A percentile compares a stretch with the other conserved stretches of the same genome.
Evolutionary conservation across 2,888 invertebrate genomes (phyloP).

Genomic region (Tineola bisselliella): DNA sequence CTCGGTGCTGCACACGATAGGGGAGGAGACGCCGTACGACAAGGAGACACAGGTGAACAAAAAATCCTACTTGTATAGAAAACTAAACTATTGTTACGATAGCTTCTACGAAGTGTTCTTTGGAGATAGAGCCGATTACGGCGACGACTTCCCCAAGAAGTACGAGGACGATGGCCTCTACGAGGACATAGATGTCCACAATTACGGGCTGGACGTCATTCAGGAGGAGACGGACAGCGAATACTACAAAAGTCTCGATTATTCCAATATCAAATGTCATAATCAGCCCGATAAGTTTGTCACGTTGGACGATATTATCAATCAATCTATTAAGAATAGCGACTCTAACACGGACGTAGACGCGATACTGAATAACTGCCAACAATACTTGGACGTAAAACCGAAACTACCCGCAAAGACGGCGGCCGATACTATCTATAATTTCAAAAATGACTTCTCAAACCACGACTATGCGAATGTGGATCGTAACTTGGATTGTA

Average conservation of each 20-base stretch:
- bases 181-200: constrained; percentile 31
- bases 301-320: constrained; percentile 24
- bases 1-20: constrained; percentile 91
- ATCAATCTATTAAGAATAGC: constrained; percentile 21
- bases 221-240: constrained; percentile 61
- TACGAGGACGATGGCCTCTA: constrained; percentile 23
- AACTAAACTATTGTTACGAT: constrained; percentile 59
- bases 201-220: constrained; percentile 44
- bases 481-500: constrained; percentile 29
- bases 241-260: constrained; percentile 56
- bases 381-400: constrained; percentile 23
- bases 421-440: constrained; percentile 43
- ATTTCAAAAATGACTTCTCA: constrained; percentile 55
- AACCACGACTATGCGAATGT: constrained; percentile 33
- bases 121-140: constrained; percentile 35
- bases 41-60: constrained; percentile 76
- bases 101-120: constrained; percentile 61
- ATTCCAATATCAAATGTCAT: constrained; percentile 23
- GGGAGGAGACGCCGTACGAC: constrained; percentile 87
- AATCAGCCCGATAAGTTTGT: constrained; percentile 19
- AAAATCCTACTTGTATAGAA: constrained; percentile 51
- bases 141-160: constrained; percentile 29
- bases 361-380: constrained; percentile 37
- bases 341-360: constrained; percentile 23
- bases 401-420: constrained; percentile 44